Conservation (phyloP, 2,888 invertebrate genomes). For the Pimpla rufipes region DNA sequence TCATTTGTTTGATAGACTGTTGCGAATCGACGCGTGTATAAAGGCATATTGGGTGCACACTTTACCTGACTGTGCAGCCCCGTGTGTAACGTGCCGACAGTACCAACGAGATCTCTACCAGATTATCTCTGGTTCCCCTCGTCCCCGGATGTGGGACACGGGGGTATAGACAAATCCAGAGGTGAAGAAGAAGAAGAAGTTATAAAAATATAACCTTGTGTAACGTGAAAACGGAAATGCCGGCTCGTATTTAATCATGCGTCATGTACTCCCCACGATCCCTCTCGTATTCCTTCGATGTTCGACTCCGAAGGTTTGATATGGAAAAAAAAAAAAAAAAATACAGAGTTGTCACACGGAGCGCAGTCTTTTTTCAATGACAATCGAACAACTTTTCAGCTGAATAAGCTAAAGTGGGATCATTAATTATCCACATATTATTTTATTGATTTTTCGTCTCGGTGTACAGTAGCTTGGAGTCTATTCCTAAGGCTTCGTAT, state of each 20-base stretch:
- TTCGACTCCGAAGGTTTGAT: background rate
- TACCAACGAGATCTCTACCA: constrained; percentile 54
- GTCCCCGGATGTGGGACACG: constrained; percentile 28
- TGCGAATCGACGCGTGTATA: constrained; percentile 59
- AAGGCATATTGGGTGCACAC: constrained; percentile 15
- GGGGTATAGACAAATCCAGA: constrained; percentile 54
- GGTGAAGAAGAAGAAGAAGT: constrained; percentile 53
- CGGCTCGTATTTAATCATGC: constrained; percentile 51
- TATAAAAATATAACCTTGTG: constrained; percentile 68
- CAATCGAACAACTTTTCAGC: background rate
- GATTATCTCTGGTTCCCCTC: constrained; percentile 49
- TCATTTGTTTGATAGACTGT: constrained; percentile 63
- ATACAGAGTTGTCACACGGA: background rate
- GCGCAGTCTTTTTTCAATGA: background rate
- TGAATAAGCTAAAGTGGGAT: background rate
- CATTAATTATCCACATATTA: background rate
- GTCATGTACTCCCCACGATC: constrained; percentile 26
- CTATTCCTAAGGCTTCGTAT: background rate
- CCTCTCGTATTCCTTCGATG: constrained; percentile 29
- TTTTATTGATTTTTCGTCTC: background rate
- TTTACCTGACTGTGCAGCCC: constrained; percentile 36
- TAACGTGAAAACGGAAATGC: constrained; percentile 64
- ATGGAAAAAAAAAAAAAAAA: too few species aligned
- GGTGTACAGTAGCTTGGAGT: background rate
- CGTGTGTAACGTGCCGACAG: constrained; percentile 18